These are phyloP conservation scores for Caenorhabditis latens DNA, from an alignment of 1,140 invertebrate species.

Conservation along the genomic window DNA sequence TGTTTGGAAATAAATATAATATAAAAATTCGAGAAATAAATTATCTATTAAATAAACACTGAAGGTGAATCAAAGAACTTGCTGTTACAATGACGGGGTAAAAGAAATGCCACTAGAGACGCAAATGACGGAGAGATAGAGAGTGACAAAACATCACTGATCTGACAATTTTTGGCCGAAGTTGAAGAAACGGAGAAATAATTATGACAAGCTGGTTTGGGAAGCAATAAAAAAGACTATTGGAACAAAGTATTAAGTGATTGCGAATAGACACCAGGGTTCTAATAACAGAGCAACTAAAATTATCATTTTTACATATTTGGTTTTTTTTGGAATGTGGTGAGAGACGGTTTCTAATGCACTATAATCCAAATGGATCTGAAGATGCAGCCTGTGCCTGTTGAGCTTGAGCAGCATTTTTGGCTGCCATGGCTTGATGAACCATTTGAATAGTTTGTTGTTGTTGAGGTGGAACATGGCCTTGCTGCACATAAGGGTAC, in stretches of 20 bases:
- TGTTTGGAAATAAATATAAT: conserved; percentile 11
- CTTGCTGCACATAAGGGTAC: conserved; percentile 56
- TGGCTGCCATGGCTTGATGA: conserved; percentile 34
- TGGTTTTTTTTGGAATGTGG: not conserved
- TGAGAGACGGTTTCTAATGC: not conserved
- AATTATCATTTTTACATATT: conserved; percentile 1
- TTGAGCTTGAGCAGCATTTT: conserved; percentile 42
- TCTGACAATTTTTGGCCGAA: not conserved
- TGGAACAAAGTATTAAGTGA: not conserved
- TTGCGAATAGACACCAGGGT: conserved; percentile 15
- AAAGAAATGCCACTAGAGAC: conserved; percentile 29
- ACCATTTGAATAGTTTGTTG: conserved; percentile 38
- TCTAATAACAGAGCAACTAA: not conserved
- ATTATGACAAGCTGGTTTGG: not conserved
- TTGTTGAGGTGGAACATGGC: conserved; percentile 30
- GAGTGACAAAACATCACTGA: conserved; percentile 16
- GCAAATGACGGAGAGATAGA: conserved; percentile 5
- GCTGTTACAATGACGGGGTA: not conserved
- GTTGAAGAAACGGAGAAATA: not conserved
- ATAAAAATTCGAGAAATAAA: not conserved
- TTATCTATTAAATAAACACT: not conserved
- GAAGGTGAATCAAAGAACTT: not conserved
- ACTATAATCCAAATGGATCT: conserved; percentile 42
- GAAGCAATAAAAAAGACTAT: not conserved
- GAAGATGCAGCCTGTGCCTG: not conserved